Conservation (phyloP, 1,140 invertebrate species). For the Phthorimaea operculella region DNA sequence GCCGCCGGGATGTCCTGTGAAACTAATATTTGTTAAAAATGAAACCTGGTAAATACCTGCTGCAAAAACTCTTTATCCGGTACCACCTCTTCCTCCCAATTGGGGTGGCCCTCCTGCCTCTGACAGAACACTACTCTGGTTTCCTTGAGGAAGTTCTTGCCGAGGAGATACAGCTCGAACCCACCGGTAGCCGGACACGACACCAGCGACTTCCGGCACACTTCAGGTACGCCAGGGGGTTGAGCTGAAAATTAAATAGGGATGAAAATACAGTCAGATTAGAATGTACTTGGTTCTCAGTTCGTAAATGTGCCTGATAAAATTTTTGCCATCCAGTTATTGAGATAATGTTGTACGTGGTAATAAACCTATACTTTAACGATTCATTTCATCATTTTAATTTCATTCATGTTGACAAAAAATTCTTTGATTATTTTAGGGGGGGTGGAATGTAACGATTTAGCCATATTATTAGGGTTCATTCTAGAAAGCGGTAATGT, state of each 20-base stretch:
- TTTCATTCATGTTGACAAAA: no score
- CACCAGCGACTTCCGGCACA: constrained; percentile 90
- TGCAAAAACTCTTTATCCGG: constrained; percentile 88
- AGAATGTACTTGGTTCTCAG: no score
- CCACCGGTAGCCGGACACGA: constrained; percentile 84
- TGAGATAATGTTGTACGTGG: no score
- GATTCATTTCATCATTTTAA: no score
- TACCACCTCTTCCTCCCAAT: constrained; percentile 81
- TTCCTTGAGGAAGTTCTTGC: constrained; percentile 97
- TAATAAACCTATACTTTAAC: no score
- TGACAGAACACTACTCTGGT: constrained; percentile 89
- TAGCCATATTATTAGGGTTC: no score
- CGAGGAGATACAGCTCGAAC: constrained; percentile 92
- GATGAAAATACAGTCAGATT: no score
- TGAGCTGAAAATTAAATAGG: constrained; percentile 75
- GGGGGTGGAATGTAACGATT: no score
- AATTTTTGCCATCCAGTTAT: no score
- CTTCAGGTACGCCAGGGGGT: constrained; percentile 94
- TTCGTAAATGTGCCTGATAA: no score
- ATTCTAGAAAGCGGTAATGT: no score
- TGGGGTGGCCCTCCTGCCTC: constrained; percentile 66
- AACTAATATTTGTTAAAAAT: neutral
- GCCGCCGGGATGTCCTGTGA: neutral
- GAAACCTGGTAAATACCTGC: constrained; percentile 67
- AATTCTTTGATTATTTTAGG: no score